Conservation (phyloP, 2,797 vertebrate species). For the Neosalanx taihuensis region DNA sequence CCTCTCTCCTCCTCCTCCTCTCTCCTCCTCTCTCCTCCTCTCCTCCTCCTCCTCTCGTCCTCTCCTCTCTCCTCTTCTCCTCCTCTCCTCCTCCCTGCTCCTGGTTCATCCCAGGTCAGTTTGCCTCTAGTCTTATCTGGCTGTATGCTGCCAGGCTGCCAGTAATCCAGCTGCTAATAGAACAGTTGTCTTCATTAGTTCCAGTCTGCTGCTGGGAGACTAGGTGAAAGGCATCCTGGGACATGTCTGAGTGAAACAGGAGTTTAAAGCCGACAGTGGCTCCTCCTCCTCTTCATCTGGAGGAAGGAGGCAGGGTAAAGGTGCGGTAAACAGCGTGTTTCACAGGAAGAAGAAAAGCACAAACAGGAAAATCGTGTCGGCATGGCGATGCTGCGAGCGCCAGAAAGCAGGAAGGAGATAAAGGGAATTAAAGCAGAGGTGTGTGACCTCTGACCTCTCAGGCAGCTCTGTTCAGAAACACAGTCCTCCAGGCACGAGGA, state of each 20-base stretch:
- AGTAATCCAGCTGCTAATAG: constrained; percentile 82
- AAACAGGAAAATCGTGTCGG: constrained; percentile 59
- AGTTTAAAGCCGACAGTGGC: constrained; percentile 33
- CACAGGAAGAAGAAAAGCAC: constrained; percentile 37
- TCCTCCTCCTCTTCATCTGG: neutral
- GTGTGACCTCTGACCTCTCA: constrained; percentile 75
- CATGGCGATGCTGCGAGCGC: constrained; percentile 68
- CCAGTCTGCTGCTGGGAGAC: constrained; percentile 69
- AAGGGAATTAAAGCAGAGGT: constrained; percentile 79
- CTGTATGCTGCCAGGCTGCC: constrained; percentile 70
- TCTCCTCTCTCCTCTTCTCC: too few relatives aligned
- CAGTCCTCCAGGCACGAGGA: constrained; percentile 74
- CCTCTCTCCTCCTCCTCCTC: neutral
- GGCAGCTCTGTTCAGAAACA: constrained; percentile 73
- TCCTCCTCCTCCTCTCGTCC: too few relatives aligned
- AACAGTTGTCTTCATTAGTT: constrained; percentile 85
- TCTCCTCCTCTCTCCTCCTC: neutral
- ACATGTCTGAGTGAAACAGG: constrained; percentile 58
- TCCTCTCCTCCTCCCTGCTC: neutral
- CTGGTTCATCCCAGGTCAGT: neutral
- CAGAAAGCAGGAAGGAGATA: constrained; percentile 74
- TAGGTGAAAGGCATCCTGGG: constrained; percentile 64
- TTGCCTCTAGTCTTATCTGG: constrained; percentile 59
- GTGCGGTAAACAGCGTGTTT: constrained; percentile 43
- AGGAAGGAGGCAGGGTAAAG: constrained; percentile 28